These are phyloP conservation scores for Spheniscus humboldti DNA, from an alignment of 2,797 vertebrate species.

Conservation along the genomic window DNA sequence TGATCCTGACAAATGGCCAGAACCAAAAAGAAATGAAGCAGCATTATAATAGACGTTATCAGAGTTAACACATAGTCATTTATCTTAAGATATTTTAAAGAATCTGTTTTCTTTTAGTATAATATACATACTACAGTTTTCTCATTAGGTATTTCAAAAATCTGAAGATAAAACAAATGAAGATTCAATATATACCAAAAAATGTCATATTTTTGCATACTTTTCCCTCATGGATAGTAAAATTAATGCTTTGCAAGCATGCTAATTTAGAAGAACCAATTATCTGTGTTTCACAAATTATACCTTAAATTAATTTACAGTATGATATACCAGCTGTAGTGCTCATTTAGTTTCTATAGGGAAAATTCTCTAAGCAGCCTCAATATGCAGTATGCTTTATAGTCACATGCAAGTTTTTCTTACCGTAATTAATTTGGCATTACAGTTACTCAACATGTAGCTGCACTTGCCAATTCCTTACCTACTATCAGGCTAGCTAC, in stretches of 20 bases:
- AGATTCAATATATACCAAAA: background rate
- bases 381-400: background rate
- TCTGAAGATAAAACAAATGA: background rate
- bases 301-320: conserved; percentile 9
- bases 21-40: background rate
- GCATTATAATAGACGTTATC: background rate
- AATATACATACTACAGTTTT: background rate
- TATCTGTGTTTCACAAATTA: background rate
- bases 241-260: background rate
- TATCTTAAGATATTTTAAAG: background rate
- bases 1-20: background rate
- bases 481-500: background rate
- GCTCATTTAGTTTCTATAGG: background rate
- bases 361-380: background rate
- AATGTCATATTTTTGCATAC: background rate
- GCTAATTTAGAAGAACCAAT: background rate
- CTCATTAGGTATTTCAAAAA: background rate
- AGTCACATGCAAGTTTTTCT: background rate
- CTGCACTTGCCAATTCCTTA: background rate
- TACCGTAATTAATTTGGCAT: background rate
- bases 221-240: background rate
- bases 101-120: background rate
- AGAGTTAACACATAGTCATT: background rate
- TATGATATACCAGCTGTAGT: background rate
- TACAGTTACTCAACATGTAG: background rate